Evolutionary conservation across 2,888 invertebrate genomes (phyloP).

Genomic region (Acanthosepion esculentum): DNA sequence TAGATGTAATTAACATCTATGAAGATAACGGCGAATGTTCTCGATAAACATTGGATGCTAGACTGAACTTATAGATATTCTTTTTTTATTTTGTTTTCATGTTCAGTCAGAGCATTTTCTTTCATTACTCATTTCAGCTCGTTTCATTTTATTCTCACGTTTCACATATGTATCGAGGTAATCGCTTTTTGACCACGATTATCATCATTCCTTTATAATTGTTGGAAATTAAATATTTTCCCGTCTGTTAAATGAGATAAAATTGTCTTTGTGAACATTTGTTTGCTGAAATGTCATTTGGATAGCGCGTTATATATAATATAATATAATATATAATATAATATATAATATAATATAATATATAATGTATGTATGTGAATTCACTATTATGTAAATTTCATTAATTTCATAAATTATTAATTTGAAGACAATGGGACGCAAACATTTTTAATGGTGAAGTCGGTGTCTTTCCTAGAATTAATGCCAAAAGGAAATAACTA

Average conservation of each 20-base stretch:
- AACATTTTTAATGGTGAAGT: too few species aligned
- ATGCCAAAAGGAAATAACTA: neutral
- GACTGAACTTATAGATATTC: neutral
- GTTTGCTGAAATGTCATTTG: neutral
- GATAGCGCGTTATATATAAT: neutral
- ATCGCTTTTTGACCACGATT: neutral
- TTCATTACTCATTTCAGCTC: neutral
- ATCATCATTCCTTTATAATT: neutral
- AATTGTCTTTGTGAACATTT: neutral
- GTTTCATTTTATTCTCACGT: neutral
- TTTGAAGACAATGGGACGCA: neutral
- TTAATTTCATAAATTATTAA: neutral
- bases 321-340: neutral
- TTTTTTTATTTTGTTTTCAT: neutral
- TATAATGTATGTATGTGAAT: neutral
- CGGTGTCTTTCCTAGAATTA: neutral
- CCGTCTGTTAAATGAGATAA: too few species aligned
- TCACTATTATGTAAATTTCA: neutral
- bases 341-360: too few species aligned
- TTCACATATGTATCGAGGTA: neutral
- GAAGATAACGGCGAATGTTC: too few species aligned
- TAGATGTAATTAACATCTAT: neutral
- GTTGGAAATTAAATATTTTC: neutral
- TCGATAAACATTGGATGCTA: too few species aligned
- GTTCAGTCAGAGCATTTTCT: neutral